Base-by-base conservation (phyloP, 2,113 vertebrate genomes). In the Abramis brama region DNA sequence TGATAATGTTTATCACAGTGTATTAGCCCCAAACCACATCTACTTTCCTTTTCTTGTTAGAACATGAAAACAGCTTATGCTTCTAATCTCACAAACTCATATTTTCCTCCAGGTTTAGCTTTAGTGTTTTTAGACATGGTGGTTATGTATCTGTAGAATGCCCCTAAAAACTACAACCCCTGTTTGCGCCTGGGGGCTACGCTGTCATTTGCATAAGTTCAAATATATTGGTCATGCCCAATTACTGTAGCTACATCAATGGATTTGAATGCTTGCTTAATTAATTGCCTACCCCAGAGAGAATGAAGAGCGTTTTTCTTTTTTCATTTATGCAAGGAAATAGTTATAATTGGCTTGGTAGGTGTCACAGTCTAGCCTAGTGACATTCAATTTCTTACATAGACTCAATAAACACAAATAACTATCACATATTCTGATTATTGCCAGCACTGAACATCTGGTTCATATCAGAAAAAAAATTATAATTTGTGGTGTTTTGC, bases 181-280 rank as follows among this genome's bases (percentile, higher is more conserved):
- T 57, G 43, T 82, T 55, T n/a, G 45, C 4, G 80, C 80, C 80
- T 47, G 47, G n/a, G 5, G 66, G 47, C 43, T n/a, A n/a, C 47
- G 6, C 59, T 83, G 36, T 73, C 50, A 83, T 83, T 83, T 83
- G 81, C 81, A 83, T 83, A 83, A 71, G 68, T 55, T 73, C 64
- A 83, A 47, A 83, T 73, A 68, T 73, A 83, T 83, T 73, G 50
- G 68, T 70, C 36, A 73, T 73, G 81, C 68, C 81, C 81, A 83
- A 83, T 83, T 83, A 83, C 30, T 83, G 81, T 73, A 73, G 81
- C 71, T 74, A 83, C 66, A 83, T 73, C 71, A 73, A 83, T 83
- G 55, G 45, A 30, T 73, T 57, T 83, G 45, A 83, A 73, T 39
- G 50, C 47, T 70, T 73, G 47, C 33, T 59, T 83, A 73, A 83